Conservation (phyloP, 2,797 vertebrate species). For the Xiphorhynchus erythropygius region DNA sequence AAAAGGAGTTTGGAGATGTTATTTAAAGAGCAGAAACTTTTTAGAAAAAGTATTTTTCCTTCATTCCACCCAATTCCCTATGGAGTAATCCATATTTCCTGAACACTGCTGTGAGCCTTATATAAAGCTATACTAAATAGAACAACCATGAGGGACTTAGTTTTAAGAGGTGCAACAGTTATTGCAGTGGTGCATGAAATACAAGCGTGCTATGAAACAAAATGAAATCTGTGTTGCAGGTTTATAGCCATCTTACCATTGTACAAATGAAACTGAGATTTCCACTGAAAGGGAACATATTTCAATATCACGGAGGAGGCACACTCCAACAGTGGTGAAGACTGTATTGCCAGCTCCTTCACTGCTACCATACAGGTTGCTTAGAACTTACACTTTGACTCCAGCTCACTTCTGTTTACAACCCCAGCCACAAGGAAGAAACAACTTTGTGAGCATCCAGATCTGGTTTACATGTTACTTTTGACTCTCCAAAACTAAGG, state of each 20-base stretch:
- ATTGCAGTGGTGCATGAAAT: slow-evolving; percentile 68
- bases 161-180: slow-evolving; percentile 71
- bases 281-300: slow-evolving; percentile 66
- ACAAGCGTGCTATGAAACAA: slow-evolving; percentile 54
- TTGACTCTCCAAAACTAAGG: slow-evolving; percentile 34
- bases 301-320: slow-evolving; percentile 46
- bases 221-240: slow-evolving; percentile 64
- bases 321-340: slow-evolving; percentile 42
- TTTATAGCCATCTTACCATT: slow-evolving; percentile 69
- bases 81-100: slow-evolving; percentile 74
- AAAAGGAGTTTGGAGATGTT: slow-evolving; percentile 77
- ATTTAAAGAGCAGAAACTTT: slow-evolving; percentile 80
- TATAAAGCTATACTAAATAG: slow-evolving; percentile 68
- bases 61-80: slow-evolving; percentile 76
- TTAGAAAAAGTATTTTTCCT: slow-evolving; percentile 67
- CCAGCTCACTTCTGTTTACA: slow-evolving; percentile 66
- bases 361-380: slow-evolving; percentile 11
- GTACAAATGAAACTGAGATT: slow-evolving; percentile 64
- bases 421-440: slow-evolving; percentile 45
- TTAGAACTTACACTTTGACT: slow-evolving; percentile 14
- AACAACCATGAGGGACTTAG: slow-evolving; percentile 65
- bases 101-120: slow-evolving; percentile 81
- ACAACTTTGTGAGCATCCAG: slow-evolving; percentile 30
- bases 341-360: slow-evolving; percentile 7
- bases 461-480: slow-evolving; percentile 36